Base-by-base conservation (phyloP, 1,140 invertebrate species). In the Hyles euphorbiae region DNA sequence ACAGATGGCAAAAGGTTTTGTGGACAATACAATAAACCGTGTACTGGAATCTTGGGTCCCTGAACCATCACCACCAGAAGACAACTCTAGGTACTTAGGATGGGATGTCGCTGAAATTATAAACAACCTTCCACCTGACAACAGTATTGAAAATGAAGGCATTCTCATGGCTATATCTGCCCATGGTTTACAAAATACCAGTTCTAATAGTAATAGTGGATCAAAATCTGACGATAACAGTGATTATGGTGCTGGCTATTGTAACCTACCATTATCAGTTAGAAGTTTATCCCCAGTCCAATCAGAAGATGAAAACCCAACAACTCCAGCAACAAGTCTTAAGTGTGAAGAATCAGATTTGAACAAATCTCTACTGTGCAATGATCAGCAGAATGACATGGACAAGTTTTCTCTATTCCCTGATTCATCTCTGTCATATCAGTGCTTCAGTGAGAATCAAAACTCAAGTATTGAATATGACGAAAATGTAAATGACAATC, bases 11-110 rank as follows among this genome's bases (percentile, higher is more conserved):
- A 93, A 92, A 82, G 92, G 93, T 53, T 93, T 92, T 80, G 89
- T 94, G 43, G 94, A 95, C 67, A 95, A 95, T 81, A 92, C 91
- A 11, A 93, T 94, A 58, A 95, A 95, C 66, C 89, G 89, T 66
- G 90, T 94, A 22, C 70, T 94, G 48, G 93, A 94, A 72, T 91
- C 90, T 45, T 93, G 91, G 88, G 90, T 91, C 53, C 74, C 91
- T 34, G 83, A 80, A 49, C 90, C 91, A 8, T 71, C 82, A 9
- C 80, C 83, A 47, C 77, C 65, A 8, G 74, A 82, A 48, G 70
- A 81, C 47, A 78, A 67, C 63, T 81, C 83, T 63, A 74, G 72
- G 43, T 82, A 68, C 65, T 72, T 74, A 60, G 90, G 85, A 36
- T 81, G 85, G 58, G 91, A 90, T 76, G 90, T 88, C 49, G 87